Evolutionary conservation across 2,113 vertebrate species (phyloP).

Genomic region (Nycticryphes semicollaris): DNA sequence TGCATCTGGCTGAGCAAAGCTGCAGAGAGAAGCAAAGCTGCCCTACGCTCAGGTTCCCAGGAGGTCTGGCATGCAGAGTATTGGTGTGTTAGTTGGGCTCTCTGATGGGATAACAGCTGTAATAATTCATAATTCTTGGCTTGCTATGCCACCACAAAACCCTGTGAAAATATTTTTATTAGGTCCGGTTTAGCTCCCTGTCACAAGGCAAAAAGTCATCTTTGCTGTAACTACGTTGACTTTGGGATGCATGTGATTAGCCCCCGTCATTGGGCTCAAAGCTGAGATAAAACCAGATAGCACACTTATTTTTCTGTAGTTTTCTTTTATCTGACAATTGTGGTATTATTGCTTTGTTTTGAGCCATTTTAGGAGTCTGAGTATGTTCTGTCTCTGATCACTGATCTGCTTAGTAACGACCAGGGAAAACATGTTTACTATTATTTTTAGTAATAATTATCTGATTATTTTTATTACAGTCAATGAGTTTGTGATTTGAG

Average conservation of each 20-base stretch:
- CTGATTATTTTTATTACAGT: constrained; percentile 14
- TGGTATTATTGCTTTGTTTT: background rate
- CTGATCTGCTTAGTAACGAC: background rate
- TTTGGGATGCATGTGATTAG: background rate
- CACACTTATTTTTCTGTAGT: background rate
- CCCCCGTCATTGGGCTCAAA: rapidly evolving
- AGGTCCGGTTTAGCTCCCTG: background rate
- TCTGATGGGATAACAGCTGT: background rate
- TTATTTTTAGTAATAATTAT: background rate
- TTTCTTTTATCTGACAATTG: background rate
- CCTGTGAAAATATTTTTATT: background rate
- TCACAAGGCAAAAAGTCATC: background rate
- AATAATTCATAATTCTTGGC: background rate
- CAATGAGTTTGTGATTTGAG: background rate
- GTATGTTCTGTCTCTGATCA: background rate
- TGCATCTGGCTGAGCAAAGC: background rate
- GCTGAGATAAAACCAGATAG: background rate
- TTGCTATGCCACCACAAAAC: background rate
- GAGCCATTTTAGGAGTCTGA: background rate
- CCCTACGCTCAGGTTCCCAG: background rate
- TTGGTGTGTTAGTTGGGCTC: background rate
- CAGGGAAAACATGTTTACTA: background rate
- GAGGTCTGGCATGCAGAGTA: background rate
- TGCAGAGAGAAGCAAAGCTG: background rate
- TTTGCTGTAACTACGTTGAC: background rate